Percentiles rank a stretch among this genome's conserved stretches.
Conservation (phyloP, 2,888 invertebrate species). For the Tortricodes alternella region DNA sequence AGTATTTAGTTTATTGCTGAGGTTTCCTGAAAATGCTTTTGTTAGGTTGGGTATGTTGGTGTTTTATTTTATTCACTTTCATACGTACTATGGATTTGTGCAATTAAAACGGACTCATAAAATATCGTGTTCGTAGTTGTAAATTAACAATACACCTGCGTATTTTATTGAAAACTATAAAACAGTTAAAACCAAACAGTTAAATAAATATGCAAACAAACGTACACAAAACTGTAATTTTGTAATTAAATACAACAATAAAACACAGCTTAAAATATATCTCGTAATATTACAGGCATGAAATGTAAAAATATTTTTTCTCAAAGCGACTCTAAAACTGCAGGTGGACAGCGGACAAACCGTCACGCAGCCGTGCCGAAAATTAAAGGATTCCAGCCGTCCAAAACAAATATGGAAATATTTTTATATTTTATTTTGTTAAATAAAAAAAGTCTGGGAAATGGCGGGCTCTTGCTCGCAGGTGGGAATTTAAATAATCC, state of each 20-base stretch:
- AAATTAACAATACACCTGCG: too few relatives aligned
- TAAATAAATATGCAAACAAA: neutral
- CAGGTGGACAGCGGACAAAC: conserved; percentile 55
- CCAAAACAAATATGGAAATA: conserved; percentile 81
- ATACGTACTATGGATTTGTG: neutral
- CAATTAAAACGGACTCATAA: too few relatives aligned
- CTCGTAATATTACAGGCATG: conserved; percentile 51
- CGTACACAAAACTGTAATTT: neutral
- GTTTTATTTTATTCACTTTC: neutral
- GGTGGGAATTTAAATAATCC: conserved; percentile 84
- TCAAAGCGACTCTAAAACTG: conserved; percentile 67
- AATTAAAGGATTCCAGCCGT: conserved; percentile 80
- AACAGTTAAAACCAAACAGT: neutral
- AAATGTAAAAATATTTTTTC: conserved; percentile 66
- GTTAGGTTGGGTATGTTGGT: neutral
- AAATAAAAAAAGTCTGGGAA: conserved; percentile 68
- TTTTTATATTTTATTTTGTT: conserved; percentile 81
- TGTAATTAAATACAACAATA: neutral
- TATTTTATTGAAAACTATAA: neutral
- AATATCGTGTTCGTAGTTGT: too few relatives aligned
- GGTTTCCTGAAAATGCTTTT: neutral
- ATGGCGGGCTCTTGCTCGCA: conserved; percentile 66
- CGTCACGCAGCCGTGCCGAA: conserved; percentile 75
- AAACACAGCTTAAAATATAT: conserved; percentile 38
- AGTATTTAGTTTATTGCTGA: conserved; percentile 10